phyloP scores from a whole-genome alignment of 2,113 vertebrate genomes.

The Eurystomus gularis region DNA sequence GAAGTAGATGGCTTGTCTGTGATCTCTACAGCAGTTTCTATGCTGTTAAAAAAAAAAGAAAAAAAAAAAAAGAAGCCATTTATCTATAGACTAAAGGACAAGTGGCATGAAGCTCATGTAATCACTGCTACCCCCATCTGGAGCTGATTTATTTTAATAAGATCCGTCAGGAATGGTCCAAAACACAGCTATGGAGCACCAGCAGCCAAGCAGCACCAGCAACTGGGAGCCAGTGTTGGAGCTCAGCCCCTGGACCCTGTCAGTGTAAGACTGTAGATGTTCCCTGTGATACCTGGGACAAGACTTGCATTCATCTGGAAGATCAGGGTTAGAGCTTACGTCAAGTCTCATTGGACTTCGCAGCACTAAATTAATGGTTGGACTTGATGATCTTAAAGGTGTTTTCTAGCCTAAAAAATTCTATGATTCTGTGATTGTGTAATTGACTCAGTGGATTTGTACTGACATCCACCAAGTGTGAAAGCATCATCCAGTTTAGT shows the following conservation, averaged over 20 bases:
- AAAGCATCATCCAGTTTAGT: neutral
- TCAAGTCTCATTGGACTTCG: neutral
- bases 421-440: neutral
- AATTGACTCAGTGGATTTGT: neutral
- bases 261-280: neutral
- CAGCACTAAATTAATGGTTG: neutral
- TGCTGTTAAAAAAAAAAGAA: neutral
- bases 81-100: neutral
- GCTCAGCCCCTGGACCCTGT: neutral
- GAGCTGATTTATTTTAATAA: neutral
- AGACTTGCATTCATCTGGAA: neutral
- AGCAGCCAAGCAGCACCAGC: neutral
- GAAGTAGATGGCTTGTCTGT: neutral
- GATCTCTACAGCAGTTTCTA: neutral
- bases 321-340: neutral
- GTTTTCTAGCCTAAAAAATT: neutral
- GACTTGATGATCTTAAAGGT: neutral
- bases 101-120: neutral
- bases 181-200: neutral
- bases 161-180: neutral
- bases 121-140: neutral
- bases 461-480: neutral
- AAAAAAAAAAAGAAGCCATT: neutral
- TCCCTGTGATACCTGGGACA: neutral
- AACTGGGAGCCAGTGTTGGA: fast-evolving